Base-by-base conservation (phyloP, 2,113 vertebrate genomes). In the Odobenus rosmarus region DNA sequence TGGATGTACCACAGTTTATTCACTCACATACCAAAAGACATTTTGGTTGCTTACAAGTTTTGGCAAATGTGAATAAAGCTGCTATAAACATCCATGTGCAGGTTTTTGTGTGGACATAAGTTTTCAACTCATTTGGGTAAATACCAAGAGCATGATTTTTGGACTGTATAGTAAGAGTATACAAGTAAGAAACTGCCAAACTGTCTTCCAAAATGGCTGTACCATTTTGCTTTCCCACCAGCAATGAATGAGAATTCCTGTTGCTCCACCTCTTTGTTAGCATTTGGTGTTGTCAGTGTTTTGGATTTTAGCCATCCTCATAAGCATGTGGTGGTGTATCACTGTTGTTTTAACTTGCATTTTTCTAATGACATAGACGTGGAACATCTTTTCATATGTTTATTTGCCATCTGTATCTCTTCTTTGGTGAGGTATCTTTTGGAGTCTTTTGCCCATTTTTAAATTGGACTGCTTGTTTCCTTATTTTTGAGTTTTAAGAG, bases 41-140 rank as follows among this genome's bases (percentile, higher is more conserved):
- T 57, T 69, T 81, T 93, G 61, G 36, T 64, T 90, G 71, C 88
- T 93, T 90, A 33, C 36, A 93, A 72, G 39, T 93, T 62, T 90
- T 51, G 46, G 31, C 24, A 93, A 80, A 64, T 85, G 84, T 86
- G 36, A 61, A 80, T 93, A 90, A 80, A 76, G 16, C 8, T 69
- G 10, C 57, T 87, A 61, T 53, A 92, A 92, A 92, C 26, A 39
- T 76, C 82, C 9, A 18, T 57, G 7, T 91, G 55, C 49, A 80
- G n/a, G 49, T 57, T 81, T 80, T 83, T 69, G 42, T 77, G n/a
- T 72, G 24, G 51, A 62, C 31, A 46, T 74, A 55, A 46, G 5
- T 84, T 95, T 88, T 89, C 49, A 85, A 46, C 10, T 79, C 61
- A 72, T 80, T 93, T 85, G 71, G 14, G 21, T 81, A 88, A 42